Evolutionary conservation across 2,113 vertebrate genomes (phyloP).

Genomic region (Cinclus cinclus): DNA sequence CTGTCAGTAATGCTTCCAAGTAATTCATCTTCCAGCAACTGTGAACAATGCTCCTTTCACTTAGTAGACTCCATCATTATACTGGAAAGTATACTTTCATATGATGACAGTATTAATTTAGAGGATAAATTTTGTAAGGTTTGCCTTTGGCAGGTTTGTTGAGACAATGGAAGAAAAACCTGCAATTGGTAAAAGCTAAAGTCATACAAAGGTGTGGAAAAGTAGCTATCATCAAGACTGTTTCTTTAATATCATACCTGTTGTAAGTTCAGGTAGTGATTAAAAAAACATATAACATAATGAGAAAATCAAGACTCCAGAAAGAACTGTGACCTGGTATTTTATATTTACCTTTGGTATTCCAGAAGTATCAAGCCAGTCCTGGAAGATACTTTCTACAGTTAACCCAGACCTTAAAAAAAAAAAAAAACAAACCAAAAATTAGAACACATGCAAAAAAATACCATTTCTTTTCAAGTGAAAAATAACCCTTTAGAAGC

Average conservation of each 20-base stretch:
- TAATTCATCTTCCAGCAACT: neutral
- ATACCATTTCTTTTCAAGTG: accelerated
- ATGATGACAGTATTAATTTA: neutral
- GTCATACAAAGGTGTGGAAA: neutral
- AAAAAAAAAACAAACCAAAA: conserved; percentile 13
- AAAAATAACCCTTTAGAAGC: neutral
- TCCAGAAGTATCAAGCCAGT: conserved; percentile 91
- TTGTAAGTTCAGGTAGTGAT: neutral
- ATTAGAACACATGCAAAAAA: neutral
- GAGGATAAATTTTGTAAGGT: neutral
- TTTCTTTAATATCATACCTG: neutral
- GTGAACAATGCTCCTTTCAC: neutral
- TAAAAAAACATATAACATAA: neutral
- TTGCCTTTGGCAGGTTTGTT: neutral
- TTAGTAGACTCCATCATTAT: neutral
- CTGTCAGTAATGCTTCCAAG: neutral
- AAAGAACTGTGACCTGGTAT: neutral
- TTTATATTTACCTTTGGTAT: conserved; percentile 86
- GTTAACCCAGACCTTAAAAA: conserved; percentile 85
- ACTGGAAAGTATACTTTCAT: neutral
- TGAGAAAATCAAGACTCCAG: neutral
- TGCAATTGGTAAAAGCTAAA: neutral
- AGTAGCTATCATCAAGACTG: neutral
- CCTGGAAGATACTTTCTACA: conserved; percentile 82
- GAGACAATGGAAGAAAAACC: neutral